Conservation (phyloP, 2,888 invertebrate species). For the Cerceris rybyensis region DNA sequence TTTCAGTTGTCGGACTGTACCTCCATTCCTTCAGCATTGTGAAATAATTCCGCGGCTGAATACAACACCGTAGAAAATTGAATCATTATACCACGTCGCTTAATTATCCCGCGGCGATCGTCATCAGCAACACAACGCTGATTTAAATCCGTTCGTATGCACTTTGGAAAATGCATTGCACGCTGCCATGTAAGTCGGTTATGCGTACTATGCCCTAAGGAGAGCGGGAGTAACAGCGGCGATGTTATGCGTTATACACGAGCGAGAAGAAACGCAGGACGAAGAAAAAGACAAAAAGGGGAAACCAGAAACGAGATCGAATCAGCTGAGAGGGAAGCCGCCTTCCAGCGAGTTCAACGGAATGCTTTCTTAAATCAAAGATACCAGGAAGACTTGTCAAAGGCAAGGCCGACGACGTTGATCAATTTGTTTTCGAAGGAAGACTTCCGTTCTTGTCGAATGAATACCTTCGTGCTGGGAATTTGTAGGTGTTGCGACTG, state of each 20-base stretch:
- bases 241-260: constrained; percentile 25
- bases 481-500: constrained; percentile 8
- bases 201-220: constrained; percentile 46
- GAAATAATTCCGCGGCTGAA: not conserved
- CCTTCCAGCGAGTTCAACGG: constrained; percentile 30
- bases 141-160: constrained; percentile 48
- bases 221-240: constrained; percentile 37
- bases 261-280: constrained; percentile 11
- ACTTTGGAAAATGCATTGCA: constrained; percentile 27
- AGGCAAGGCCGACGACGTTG: constrained; percentile 36
- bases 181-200: constrained; percentile 55
- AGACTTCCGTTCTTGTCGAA: constrained; percentile 11
- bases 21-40: no score
- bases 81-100: constrained; percentile 14
- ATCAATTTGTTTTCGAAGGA: constrained; percentile 51
- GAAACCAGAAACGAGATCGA: constrained; percentile 60
- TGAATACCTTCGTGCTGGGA: not conserved
- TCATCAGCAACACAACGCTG: constrained; percentile 19
- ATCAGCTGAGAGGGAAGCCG: constrained; percentile 63
- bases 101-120: constrained; percentile 34
- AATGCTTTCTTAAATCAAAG: constrained; percentile 61
- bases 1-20: no score
- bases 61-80: constrained; percentile 22
- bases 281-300: constrained; percentile 38
- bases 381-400: constrained; percentile 61